These are phyloP conservation scores for Mus pahari DNA, from an alignment of 2,113 vertebrate species.

Conservation along the genomic window DNA sequence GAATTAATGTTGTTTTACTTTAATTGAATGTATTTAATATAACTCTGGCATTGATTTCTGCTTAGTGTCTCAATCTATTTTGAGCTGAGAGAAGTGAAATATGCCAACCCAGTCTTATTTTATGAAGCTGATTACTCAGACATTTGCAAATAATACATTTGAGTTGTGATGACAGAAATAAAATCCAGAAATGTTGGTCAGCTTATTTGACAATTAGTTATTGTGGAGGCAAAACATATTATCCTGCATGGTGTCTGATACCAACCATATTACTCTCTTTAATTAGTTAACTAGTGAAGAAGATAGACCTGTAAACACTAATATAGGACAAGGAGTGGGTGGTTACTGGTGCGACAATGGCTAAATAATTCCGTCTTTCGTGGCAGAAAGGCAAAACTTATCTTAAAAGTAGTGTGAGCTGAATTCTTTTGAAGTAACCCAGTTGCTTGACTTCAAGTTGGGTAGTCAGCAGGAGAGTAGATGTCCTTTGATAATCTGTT, in stretches of 20 bases:
- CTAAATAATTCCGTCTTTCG: neutral
- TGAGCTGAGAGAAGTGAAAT: slow-evolving; percentile 23
- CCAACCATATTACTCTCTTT: neutral
- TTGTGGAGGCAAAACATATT: neutral
- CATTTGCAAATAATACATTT: slow-evolving; percentile 25
- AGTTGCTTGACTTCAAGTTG: neutral
- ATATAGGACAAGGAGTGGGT: neutral
- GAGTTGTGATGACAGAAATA: slow-evolving; percentile 3
- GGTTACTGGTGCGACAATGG: no score
- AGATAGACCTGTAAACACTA: neutral
- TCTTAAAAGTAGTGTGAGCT: neutral
- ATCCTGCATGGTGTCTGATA: neutral
- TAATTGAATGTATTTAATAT: slow-evolving; percentile 56
- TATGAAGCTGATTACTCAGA: slow-evolving; percentile 18
- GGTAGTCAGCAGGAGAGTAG: neutral
- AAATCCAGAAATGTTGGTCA: slow-evolving; percentile 3
- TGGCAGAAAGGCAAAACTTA: neutral
- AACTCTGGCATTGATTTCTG: slow-evolving; percentile 46
- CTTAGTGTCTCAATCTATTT: slow-evolving; percentile 30
- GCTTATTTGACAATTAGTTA: neutral
- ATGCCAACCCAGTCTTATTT: slow-evolving; percentile 8
- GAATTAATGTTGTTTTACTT: slow-evolving; percentile 55
- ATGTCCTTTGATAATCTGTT: neutral
- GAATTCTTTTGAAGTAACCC: slow-evolving; percentile 23
- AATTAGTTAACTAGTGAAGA: neutral